These are phyloP conservation scores for Tortricodes alternella DNA, from an alignment of 2,888 invertebrate genomes.

Conservation along the genomic window DNA sequence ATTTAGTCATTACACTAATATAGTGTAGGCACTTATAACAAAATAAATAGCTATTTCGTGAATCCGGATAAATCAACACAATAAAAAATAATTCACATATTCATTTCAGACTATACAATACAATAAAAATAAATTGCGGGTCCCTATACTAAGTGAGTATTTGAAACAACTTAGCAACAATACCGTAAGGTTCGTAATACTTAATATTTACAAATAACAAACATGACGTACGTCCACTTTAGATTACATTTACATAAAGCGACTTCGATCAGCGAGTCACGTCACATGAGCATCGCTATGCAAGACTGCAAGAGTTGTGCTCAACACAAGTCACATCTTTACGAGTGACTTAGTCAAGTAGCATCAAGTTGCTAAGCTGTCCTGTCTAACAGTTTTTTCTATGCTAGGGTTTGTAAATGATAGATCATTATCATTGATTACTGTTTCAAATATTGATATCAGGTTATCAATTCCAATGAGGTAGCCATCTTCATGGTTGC, in stretches of 20 bases:
- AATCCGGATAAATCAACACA: constrained; percentile 10
- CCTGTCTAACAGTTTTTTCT: constrained; percentile 67
- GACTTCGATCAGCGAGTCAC: constrained; percentile 19
- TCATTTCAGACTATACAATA: constrained; percentile 26
- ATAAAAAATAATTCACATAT: constrained; percentile 13
- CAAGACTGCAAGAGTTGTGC: constrained; percentile 46
- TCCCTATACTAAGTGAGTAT: constrained; percentile 68
- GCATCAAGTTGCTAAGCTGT: constrained; percentile 72
- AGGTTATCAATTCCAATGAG: constrained; percentile 95
- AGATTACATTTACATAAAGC: constrained; percentile 23
- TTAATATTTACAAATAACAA: constrained; percentile 65
- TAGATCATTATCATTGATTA: constrained; percentile 71
- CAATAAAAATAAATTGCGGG: constrained; percentile 39
- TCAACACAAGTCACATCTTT: constrained; percentile 48
- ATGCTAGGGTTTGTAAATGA: constrained; percentile 59
- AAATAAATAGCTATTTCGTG: constrained; percentile 49
- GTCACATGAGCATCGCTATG: constrained; percentile 40
- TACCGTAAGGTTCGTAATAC: constrained; percentile 54
- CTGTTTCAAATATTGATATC: constrained; percentile 90
- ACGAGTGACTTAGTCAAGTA: constrained; percentile 37
- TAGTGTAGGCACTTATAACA: constrained; percentile 68
- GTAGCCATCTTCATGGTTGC: constrained; percentile 98
- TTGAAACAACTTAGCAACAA: constrained; percentile 64
- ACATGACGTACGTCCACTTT: constrained; percentile 30
- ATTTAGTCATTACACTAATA: constrained; percentile 77